Base-by-base conservation (phyloP, 2,113 vertebrate species). In the Psilopsiagon aymara region DNA sequence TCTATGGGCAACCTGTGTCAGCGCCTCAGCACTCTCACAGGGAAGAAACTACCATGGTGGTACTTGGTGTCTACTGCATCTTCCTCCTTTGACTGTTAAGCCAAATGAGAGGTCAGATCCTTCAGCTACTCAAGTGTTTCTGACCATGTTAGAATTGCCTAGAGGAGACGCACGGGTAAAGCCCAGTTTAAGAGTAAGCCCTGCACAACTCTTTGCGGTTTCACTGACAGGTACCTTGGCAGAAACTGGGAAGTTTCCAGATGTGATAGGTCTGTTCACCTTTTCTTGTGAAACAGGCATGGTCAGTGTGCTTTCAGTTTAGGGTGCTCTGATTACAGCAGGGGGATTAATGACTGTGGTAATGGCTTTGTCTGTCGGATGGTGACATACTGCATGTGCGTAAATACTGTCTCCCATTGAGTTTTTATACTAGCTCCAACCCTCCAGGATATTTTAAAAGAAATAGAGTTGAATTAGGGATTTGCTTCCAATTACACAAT, bases 401-500 rank as follows among this genome's bases (percentile, higher is more conserved):
- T 39, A 88, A 90, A n/a, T 49, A 52, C 67, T 60, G 37, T 23
- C 79, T 81, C 73, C n/a, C 37, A 3, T 35, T 1, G 2, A 33
- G 28, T 75, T 88, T 82, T 87, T 62, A 82, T 41, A 9, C 41
- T 23, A 21, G 23, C 24, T 55, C 60, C 76, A 89, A 64, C 24
- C 52, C 62, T 92, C 43, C 5, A 2, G 85, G 77, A 49, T 88
- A 27, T 88, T 92, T 95, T 90, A 68, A 44, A 88, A 82, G 57
- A 62, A 93, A 57, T 2, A 47, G 43, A 59, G 23, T 46, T 63
- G 53, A 60, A 70, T 90, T 73, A 88, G 62, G 37, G 60, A 37
- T 27, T 94, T 95, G 51, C 29, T 71, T 83, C 7, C n/a, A 59
- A 43, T 95, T 41, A 23, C 13, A 28, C 70, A 73, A 31, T 9